Percentiles rank a stretch among this genome's conserved stretches.
These are phyloP conservation scores for Melinaea marsaeus DNA, from an alignment of 2,888 invertebrate species.

Conservation along the genomic window DNA sequence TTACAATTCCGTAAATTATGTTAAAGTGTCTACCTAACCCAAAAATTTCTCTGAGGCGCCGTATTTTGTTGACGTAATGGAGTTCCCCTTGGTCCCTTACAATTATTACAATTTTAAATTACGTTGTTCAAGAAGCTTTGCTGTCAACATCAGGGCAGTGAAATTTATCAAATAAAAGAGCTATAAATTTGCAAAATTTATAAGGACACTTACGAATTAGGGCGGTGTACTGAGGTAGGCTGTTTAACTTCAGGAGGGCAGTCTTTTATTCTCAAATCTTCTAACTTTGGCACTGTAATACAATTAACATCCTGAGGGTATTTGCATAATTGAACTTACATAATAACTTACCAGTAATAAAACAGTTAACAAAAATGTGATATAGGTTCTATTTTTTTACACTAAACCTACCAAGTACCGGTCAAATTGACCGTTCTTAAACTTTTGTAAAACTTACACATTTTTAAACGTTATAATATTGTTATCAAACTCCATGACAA, in stretches of 20 bases:
- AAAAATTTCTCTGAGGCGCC: neutral
- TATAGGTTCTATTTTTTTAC: too few species aligned
- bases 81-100: neutral
- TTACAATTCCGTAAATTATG: neutral
- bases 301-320: constrained; percentile 22
- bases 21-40: neutral
- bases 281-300: constrained; percentile 69
- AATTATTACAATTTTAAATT: constrained; percentile 6
- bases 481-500: too few species aligned
- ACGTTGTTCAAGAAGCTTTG: constrained; percentile 1
- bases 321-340: constrained; percentile 1
- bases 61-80: constrained; percentile 1
- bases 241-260: constrained; percentile 72
- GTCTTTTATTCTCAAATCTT: constrained; percentile 77
- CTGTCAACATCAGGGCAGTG: constrained; percentile 6
- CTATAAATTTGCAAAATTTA: constrained; percentile 22
- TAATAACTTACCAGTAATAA: neutral
- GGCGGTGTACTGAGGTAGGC: constrained; percentile 73
- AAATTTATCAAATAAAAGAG: constrained; percentile 19
- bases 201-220: constrained; percentile 66
- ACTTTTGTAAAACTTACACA: too few species aligned
- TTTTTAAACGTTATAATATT: too few species aligned
- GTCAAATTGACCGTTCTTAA: too few species aligned
- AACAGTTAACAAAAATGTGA: too few species aligned
- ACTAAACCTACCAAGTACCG: too few species aligned